A percentile compares a stretch with the other conserved stretches of the same genome.
Conservation (phyloP, 1,140 invertebrate genomes). For the Diploscapter pachys region DNA sequence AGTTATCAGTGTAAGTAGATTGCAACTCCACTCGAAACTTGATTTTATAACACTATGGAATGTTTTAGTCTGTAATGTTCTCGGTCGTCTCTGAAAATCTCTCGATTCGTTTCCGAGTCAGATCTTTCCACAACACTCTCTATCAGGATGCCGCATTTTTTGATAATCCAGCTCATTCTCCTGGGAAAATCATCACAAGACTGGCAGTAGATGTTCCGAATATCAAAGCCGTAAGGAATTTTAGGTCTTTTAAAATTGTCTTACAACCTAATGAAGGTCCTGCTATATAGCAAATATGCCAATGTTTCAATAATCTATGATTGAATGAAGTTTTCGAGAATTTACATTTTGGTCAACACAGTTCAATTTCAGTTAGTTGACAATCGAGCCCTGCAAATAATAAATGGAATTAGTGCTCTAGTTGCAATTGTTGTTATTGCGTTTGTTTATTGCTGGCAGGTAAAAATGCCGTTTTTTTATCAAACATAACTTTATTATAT, state of each 20-base stretch:
- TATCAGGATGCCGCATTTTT: slow-evolving; percentile 61
- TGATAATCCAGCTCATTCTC: slow-evolving; percentile 62
- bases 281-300: too few relatives aligned
- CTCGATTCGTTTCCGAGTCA: slow-evolving; percentile 34
- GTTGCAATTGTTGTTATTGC: slow-evolving; percentile 54
- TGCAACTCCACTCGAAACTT: not conserved
- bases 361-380: slow-evolving; percentile 22
- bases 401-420: slow-evolving; percentile 60
- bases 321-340: too few relatives aligned
- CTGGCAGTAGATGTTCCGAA: slow-evolving; percentile 63
- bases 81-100: slow-evolving; percentile 35
- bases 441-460: slow-evolving; percentile 58
- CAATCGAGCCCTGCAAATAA: slow-evolving; percentile 36
- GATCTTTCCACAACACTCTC: slow-evolving; percentile 61
- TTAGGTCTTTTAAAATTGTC: too few relatives aligned
- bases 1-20: slow-evolving; percentile 30
- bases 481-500: too few relatives aligned
- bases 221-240: slow-evolving; percentile 59
- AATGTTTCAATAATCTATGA: too few relatives aligned
- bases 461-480: too few relatives aligned
- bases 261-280: too few relatives aligned
- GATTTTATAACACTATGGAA: too few relatives aligned
- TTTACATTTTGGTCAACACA: too few relatives aligned
- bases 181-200: slow-evolving; percentile 62
- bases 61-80: slow-evolving; percentile 34